A percentile compares a stretch with the other conserved stretches of the same genome.
Conservation (phyloP, 2,888 invertebrate species). For the Eupithecia subfuscata region DNA sequence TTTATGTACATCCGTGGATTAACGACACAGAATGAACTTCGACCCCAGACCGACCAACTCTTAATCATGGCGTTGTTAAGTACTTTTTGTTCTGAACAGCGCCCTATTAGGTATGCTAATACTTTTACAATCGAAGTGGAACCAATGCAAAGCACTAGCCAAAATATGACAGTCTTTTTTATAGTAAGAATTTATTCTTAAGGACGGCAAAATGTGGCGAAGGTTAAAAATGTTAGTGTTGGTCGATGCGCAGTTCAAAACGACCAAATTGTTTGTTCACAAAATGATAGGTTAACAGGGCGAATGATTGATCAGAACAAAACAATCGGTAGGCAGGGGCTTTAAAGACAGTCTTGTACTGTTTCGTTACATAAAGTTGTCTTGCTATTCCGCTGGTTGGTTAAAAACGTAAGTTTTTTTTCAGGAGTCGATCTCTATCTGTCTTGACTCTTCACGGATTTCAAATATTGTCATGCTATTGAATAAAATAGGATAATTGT, state of each 20-base stretch:
- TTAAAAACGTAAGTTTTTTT: background rate
- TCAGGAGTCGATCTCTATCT: background rate
- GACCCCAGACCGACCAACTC: background rate
- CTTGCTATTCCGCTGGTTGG: background rate
- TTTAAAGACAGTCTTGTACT: background rate
- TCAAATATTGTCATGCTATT: conserved; percentile 16
- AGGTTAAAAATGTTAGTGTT: too few relatives aligned
- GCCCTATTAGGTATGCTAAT: too few relatives aligned
- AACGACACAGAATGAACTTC: background rate
- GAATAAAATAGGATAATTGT: conserved; percentile 27
- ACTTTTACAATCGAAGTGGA: background rate
- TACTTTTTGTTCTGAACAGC: too few relatives aligned
- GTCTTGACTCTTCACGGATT: conserved; percentile 1
- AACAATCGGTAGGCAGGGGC: background rate
- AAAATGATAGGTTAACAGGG: background rate
- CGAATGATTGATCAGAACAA: background rate
- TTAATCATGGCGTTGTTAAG: too few relatives aligned
- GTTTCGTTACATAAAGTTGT: background rate
- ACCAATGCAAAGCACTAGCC: too few relatives aligned
- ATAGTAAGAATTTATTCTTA: too few relatives aligned
- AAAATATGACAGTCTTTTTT: too few relatives aligned
- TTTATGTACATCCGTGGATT: background rate
- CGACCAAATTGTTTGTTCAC: background rate
- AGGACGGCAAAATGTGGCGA: too few relatives aligned
- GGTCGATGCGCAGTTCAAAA: too few relatives aligned